Conservation (phyloP, 2,797 vertebrate species). For the Lateolabrax maculatus region DNA sequence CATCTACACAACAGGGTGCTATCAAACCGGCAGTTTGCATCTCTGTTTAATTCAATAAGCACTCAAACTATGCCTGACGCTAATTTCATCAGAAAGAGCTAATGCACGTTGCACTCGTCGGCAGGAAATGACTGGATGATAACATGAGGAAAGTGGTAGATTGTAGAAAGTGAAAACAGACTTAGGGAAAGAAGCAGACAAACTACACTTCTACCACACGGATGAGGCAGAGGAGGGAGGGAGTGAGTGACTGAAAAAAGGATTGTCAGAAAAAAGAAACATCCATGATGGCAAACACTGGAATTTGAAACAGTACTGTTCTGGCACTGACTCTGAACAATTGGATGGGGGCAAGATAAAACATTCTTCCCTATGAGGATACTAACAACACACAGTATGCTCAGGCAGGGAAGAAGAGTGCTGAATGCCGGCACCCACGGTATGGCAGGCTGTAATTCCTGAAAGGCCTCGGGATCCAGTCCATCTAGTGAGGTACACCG, state of each 20-base stretch:
- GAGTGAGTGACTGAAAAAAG: background rate
- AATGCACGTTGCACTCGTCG: conserved; percentile 63
- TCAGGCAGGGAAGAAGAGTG: background rate
- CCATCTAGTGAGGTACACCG: background rate
- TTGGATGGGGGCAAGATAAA: conserved; percentile 4
- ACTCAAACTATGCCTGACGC: conserved; percentile 34
- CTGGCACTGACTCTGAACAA: conserved; percentile 9
- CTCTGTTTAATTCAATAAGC: conserved; percentile 60
- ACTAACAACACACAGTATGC: background rate
- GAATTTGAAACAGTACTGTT: conserved; percentile 5
- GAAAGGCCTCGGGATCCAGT: conserved; percentile 26
- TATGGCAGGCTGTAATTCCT: conserved; percentile 28
- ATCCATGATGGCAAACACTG: background rate
- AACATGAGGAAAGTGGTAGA: conserved; percentile 40
- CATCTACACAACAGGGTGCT: conserved; percentile 47
- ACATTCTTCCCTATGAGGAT: background rate
- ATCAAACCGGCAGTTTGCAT: conserved; percentile 59
- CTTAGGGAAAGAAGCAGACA: conserved; percentile 16
- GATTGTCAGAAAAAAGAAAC: background rate
- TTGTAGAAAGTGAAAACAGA: conserved; percentile 24
- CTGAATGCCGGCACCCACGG: background rate
- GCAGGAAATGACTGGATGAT: conserved; percentile 67
- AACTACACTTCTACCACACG: background rate
- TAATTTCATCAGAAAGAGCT: conserved; percentile 74
- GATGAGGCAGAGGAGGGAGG: background rate